Evolutionary conservation across 2,888 invertebrate species (phyloP).

Genomic region (Euzetes globulus): DNA sequence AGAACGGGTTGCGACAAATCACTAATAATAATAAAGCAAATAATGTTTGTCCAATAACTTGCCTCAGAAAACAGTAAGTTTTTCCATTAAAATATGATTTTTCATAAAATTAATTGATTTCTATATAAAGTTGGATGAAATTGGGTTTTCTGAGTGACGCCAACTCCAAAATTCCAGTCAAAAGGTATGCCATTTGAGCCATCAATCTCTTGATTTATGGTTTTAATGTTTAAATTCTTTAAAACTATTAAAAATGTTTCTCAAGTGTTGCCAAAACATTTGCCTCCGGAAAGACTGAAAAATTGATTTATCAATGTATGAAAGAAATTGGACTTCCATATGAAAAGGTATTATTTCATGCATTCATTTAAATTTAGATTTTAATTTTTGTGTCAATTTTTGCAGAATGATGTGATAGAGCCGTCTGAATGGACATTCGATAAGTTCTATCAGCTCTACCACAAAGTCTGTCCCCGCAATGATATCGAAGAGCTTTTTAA

Average conservation of each 20-base stretch:
- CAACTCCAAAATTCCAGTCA: slow-evolving; percentile 90
- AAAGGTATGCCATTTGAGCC: slow-evolving; percentile 46
- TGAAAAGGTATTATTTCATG: slow-evolving; percentile 59
- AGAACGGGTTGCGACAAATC: slow-evolving; percentile 73
- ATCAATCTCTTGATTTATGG: too few species aligned
- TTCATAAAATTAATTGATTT: slow-evolving; percentile 34
- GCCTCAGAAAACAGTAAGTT: slow-evolving; percentile 97
- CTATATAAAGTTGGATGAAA: slow-evolving; percentile 87
- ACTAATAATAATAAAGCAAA: slow-evolving; percentile 94
- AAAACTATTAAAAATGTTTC: slow-evolving; percentile 28
- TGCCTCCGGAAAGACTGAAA: slow-evolving; percentile 98
- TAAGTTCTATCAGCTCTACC: slow-evolving; percentile 95
- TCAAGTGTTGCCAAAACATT: slow-evolving; percentile 83
- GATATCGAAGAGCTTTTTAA: slow-evolving; percentile 97
- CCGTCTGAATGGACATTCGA: slow-evolving; percentile 92
- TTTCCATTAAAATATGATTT: slow-evolving; percentile 3
- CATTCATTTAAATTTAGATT: neutral
- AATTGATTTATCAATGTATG: slow-evolving; percentile 91
- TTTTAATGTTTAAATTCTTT: neutral
- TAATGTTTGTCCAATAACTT: slow-evolving; percentile 90
- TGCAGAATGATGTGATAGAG: slow-evolving; percentile 83
- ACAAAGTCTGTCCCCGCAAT: slow-evolving; percentile 96
- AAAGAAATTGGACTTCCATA: slow-evolving; percentile 86
- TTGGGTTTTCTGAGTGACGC: slow-evolving; percentile 87
- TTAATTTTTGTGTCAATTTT: neutral